Conservation (phyloP, 2,888 invertebrate species). For the Seira ritae region DNA sequence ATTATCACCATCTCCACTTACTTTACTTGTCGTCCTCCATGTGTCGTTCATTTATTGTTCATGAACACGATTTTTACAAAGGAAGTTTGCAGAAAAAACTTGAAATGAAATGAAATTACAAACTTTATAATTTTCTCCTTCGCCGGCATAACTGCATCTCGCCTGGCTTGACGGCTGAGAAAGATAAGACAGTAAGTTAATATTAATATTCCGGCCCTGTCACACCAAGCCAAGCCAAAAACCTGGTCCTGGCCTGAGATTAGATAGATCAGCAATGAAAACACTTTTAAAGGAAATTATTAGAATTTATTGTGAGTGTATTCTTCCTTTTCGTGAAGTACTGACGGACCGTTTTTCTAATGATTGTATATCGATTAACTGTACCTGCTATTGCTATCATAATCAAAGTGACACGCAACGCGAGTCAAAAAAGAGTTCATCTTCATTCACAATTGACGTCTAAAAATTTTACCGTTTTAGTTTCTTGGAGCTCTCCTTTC, state of each 20-base stretch:
- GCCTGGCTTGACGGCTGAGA: no score
- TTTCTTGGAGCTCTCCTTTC: no score
- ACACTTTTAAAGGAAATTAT: constrained; percentile 14
- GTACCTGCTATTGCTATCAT: neutral
- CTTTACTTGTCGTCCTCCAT: constrained; percentile 26
- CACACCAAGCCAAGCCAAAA: constrained; percentile 36
- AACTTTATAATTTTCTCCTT: neutral
- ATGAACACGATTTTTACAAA: constrained; percentile 29
- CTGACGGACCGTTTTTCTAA: neutral
- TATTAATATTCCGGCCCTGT: constrained; percentile 23
- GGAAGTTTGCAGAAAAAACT: neutral
- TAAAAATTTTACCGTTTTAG: no score
- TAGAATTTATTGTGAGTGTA: constrained; percentile 27
- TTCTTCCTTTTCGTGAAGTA: neutral
- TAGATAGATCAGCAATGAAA: neutral
- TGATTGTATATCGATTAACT: constrained; percentile 2
- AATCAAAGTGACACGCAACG: neutral
- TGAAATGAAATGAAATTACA: neutral
- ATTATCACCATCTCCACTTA: neutral
- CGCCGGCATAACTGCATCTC: no score
- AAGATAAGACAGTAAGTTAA: no score
- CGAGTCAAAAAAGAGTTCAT: no score
- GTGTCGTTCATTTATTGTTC: constrained; percentile 13
- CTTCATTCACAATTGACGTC: no score
- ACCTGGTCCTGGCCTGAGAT: no score